Evolutionary conservation across 2,113 vertebrate species (phyloP).

Genomic region (Pseudorectes ferrugineus): DNA sequence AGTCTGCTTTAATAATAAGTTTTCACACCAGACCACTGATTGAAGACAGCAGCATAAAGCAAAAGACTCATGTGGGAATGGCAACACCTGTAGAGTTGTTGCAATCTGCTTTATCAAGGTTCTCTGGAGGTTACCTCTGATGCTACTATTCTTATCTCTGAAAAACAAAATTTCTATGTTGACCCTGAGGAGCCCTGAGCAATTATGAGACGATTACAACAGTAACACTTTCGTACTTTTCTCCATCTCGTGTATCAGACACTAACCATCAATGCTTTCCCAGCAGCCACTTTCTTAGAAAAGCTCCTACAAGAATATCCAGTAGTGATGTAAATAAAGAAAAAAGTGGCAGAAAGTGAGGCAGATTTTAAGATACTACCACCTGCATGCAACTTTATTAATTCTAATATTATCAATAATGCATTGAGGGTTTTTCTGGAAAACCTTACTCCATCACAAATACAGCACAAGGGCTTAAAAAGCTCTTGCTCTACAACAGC

Average conservation of each 20-base stretch:
- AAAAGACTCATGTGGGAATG: not conserved
- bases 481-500: not conserved
- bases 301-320: not conserved
- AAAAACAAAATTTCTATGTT: not conserved
- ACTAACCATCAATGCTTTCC: not conserved
- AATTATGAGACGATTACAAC: not conserved
- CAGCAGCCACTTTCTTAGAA: not conserved
- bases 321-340: not conserved
- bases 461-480: not conserved
- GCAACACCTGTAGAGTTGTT: not conserved
- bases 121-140: not conserved
- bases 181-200: not conserved
- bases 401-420: not conserved
- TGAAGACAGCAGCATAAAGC: not conserved
- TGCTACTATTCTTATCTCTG: not conserved
- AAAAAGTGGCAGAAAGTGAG: not conserved
- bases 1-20: not conserved
- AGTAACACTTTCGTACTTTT: not conserved
- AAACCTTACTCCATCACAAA: not conserved
- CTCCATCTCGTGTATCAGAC: not conserved
- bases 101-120: not conserved
- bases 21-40: not conserved
- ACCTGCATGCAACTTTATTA: not conserved
- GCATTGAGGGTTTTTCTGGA: fast-evolving
- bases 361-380: not conserved